Evolutionary conservation across 2,113 vertebrate species (phyloP).

Genomic region (Crotalus tigris): DNA sequence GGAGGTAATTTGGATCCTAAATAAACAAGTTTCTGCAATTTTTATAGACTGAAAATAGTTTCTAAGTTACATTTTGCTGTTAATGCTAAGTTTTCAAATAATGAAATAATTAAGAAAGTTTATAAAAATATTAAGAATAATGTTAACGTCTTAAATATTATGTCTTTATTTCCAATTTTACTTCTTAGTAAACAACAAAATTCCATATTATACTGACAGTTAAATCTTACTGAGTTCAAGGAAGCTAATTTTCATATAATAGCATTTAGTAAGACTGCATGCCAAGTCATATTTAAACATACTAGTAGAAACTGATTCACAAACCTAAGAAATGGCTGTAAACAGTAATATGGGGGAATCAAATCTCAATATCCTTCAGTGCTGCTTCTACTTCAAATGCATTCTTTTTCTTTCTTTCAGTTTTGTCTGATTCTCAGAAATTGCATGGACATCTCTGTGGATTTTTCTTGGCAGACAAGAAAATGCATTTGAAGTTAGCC

Average conservation of each 20-base stretch:
- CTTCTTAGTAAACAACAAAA: background rate
- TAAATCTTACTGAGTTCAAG: background rate
- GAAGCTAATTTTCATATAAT: background rate
- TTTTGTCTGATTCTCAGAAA: background rate
- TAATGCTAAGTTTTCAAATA: background rate
- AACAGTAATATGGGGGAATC: background rate
- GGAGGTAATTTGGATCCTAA: background rate
- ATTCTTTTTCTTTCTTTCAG: background rate
- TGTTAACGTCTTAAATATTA: no score
- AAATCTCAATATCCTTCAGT: no score
- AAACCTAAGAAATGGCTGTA: fast-evolving
- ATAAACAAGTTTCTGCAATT: background rate
- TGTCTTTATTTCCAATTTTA: background rate
- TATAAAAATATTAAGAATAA: background rate
- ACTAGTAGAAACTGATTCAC: fast-evolving
- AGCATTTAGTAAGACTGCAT: background rate
- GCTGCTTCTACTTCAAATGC: background rate
- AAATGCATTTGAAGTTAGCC: no score
- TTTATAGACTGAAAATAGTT: background rate
- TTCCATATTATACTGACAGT: background rate
- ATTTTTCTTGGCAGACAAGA: background rate
- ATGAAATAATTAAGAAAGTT: background rate
- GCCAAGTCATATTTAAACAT: background rate
- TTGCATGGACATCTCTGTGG: background rate
- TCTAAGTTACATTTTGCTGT: background rate